Conservation (phyloP, 2,113 vertebrate genomes). For the Caretta caretta region DNA sequence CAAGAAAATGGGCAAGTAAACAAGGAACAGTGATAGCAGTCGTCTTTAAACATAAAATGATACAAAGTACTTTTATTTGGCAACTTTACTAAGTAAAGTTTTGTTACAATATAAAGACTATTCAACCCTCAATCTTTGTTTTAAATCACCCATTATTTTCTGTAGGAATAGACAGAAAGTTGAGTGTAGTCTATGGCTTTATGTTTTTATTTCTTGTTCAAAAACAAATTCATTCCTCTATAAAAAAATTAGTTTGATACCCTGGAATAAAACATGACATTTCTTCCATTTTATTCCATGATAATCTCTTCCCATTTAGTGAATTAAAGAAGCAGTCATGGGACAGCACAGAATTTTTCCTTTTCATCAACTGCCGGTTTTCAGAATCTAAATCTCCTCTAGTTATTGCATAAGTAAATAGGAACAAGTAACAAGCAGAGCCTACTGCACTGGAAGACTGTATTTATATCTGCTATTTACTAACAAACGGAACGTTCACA, state of each 20-base stretch:
- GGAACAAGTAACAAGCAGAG: slow-evolving; percentile 1
- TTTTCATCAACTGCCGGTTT: not conserved
- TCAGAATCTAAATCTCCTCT: not conserved
- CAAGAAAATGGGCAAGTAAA: not conserved
- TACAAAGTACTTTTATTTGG: too few species aligned
- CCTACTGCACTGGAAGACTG: not conserved
- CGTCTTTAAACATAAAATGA: not conserved
- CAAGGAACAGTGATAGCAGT: not conserved
- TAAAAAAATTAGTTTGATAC: not conserved
- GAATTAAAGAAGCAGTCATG: not conserved
- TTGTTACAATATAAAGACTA: not conserved
- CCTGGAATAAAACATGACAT: not conserved
- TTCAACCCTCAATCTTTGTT: slow-evolving; percentile 1
- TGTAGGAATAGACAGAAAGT: not conserved
- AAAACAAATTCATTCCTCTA: not conserved
- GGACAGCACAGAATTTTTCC: accelerated
- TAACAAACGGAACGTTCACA: not conserved
- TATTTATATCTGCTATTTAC: not conserved
- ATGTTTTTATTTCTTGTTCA: not conserved
- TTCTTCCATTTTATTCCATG: not conserved
- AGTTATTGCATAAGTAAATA: not conserved
- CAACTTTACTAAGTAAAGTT: not conserved
- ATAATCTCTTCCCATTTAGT: not conserved
- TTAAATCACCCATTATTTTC: not conserved
- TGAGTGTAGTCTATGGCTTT: not conserved